Evolutionary conservation across 2,888 invertebrate genomes (phyloP).

Genomic region (Amblyteles armatorius): DNA sequence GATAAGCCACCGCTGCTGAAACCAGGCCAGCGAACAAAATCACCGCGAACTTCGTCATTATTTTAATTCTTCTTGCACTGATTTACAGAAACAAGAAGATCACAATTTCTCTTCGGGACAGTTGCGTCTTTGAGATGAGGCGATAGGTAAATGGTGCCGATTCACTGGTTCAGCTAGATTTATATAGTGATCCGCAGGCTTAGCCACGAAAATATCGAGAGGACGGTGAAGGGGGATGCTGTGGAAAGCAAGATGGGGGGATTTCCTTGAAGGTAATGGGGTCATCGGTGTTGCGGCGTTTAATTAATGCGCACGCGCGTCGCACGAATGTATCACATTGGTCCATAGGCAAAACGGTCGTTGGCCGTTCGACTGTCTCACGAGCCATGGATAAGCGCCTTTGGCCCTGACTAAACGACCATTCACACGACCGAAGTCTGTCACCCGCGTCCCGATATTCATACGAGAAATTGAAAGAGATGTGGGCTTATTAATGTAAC

Average conservation of each 20-base stretch:
- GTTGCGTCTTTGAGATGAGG: background rate
- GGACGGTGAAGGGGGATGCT: background rate
- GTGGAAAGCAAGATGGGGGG: background rate
- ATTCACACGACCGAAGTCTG: background rate
- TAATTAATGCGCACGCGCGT: background rate
- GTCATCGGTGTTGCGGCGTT: background rate
- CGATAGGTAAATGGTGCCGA: background rate
- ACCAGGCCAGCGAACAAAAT: slow-evolving; percentile 18
- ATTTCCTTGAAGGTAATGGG: slow-evolving; percentile 30
- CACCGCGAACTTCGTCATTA: slow-evolving; percentile 20
- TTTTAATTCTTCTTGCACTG: background rate
- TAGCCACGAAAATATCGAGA: background rate
- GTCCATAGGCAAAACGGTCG: slow-evolving; percentile 2
- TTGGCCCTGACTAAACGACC: background rate
- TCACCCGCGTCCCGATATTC: background rate
- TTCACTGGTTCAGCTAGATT: background rate
- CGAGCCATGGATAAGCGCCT: background rate
- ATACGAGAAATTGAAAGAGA: background rate
- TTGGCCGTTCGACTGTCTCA: background rate
- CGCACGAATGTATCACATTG: background rate
- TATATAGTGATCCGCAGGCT: slow-evolving; percentile 10
- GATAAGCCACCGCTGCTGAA: slow-evolving; percentile 40
- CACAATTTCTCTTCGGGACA: background rate
- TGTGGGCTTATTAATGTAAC: background rate
- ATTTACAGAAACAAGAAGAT: background rate